phyloP scores from a whole-genome alignment of 2,888 invertebrate genomes.

The Microctonus aethiopoides region DNA sequence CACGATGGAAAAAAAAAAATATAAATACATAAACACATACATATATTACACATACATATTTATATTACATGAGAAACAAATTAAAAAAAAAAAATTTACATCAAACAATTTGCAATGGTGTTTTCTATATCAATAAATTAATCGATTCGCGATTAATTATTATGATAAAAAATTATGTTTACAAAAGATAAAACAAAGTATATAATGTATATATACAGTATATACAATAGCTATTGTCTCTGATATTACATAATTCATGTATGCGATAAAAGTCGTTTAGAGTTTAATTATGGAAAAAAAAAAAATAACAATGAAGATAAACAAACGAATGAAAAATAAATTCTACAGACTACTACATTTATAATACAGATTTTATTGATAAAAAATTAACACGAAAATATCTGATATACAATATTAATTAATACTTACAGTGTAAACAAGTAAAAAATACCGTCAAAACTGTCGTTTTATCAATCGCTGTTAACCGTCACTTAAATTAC shows the following conservation, averaged over 20 bases:
- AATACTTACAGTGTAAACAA: not conserved
- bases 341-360: too few relatives aligned
- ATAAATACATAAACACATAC: not conserved
- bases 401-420: not conserved
- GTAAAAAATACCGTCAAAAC: slow-evolving; percentile 4
- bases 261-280: slow-evolving; percentile 41
- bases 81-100: not conserved
- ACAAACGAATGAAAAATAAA: slow-evolving; percentile 38
- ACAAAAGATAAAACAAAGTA: slow-evolving; percentile 29
- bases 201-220: slow-evolving; percentile 41
- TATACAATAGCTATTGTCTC: slow-evolving; percentile 42
- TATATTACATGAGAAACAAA: not conserved
- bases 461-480: slow-evolving; percentile 24
- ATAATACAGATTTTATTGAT: slow-evolving; percentile 16
- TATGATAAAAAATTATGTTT: not conserved
- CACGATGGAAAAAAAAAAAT: too few relatives aligned
- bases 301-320: slow-evolving; percentile 40
- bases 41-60: slow-evolving; percentile 11
- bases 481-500: slow-evolving; percentile 44
- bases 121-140: not conserved
- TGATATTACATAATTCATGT: slow-evolving; percentile 42
- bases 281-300: slow-evolving; percentile 22
- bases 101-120: not conserved
- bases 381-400: slow-evolving; percentile 32
- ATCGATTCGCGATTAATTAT: not conserved